A percentile compares a stretch with the other conserved stretches of the same genome.
These are phyloP conservation scores for Chaetodon trifasciatus DNA, from an alignment of 2,797 vertebrate species.

Conservation along the genomic window DNA sequence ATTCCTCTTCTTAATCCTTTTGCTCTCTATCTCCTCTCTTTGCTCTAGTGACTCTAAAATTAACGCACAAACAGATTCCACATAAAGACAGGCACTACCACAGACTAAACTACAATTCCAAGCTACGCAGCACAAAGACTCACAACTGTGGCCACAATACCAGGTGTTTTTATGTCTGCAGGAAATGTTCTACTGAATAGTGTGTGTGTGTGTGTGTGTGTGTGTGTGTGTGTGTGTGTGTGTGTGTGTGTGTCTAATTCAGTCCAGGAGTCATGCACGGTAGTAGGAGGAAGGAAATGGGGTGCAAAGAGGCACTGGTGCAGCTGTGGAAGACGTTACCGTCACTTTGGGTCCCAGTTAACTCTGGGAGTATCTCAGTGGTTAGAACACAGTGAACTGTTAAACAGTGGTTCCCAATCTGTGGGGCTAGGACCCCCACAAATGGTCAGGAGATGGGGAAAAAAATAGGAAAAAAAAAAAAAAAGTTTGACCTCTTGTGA, in stretches of 20 bases:
- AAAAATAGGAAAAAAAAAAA: neutral
- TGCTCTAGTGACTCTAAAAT: neutral
- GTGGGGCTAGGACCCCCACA: neutral
- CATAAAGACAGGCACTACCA: neutral
- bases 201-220: constrained; percentile 16
- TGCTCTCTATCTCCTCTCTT: neutral
- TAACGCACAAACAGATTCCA: constrained; percentile 21
- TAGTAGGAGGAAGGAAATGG: constrained; percentile 29
- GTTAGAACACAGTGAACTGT: neutral
- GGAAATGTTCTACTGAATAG: constrained; percentile 40
- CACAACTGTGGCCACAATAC: constrained; percentile 10
- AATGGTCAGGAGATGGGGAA: neutral
- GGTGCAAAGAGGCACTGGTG: constrained; percentile 12
- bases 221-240: constrained; percentile 21
- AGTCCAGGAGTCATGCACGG: constrained; percentile 47
- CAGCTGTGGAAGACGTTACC: constrained; percentile 19
- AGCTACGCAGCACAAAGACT: neutral
- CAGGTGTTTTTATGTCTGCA: constrained; percentile 45
- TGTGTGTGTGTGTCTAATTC: constrained; percentile 47
- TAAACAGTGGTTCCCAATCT: neutral
- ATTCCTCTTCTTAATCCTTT: constrained; percentile 21
- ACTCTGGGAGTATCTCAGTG: neutral
- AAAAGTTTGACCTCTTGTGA: neutral
- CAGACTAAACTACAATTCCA: constrained; percentile 7
- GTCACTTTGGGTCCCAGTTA: neutral